A percentile compares a stretch with the other conserved stretches of the same genome.
phyloP scores from a whole-genome alignment of 2,113 vertebrate genomes.

The Scytalopus superciliaris region DNA sequence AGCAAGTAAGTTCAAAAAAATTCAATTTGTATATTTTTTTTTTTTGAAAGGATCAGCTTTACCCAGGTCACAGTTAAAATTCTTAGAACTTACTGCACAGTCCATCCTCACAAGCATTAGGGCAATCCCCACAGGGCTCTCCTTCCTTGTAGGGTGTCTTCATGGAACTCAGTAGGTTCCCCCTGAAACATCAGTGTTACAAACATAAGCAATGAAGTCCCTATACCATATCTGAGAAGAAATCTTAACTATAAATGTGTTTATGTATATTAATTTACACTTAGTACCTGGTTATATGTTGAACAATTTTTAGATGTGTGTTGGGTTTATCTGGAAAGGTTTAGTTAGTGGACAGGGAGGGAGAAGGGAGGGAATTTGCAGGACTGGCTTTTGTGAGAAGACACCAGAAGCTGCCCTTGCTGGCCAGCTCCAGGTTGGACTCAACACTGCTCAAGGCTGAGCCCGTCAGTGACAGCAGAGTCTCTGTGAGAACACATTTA shows the following conservation, averaged over 20 bases:
- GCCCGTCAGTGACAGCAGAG: neutral
- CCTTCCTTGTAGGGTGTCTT: slow-evolving; percentile 65
- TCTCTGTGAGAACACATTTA: neutral
- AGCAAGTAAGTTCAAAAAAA: neutral
- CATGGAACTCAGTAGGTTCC: slow-evolving; percentile 22
- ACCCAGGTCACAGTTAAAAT: neutral
- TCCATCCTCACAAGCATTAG: slow-evolving; percentile 50
- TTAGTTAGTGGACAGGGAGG: neutral
- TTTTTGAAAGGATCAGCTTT: neutral
- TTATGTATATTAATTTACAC: neutral
- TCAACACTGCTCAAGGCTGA: neutral
- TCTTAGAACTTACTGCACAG: slow-evolving; percentile 75
- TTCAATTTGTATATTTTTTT: neutral
- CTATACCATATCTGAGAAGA: neutral
- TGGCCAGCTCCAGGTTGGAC: neutral
- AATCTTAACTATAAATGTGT: neutral
- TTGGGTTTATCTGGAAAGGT: neutral
- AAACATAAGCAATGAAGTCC: neutral
- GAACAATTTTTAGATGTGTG: neutral
- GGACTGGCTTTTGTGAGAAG: neutral
- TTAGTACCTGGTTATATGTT: neutral
- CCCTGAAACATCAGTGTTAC: slow-evolving; percentile 64
- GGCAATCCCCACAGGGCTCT: slow-evolving; percentile 64
- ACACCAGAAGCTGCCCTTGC: neutral
- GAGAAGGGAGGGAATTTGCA: neutral